These are phyloP conservation scores for Dinothrombium tinctorium DNA, from an alignment of 1,140 invertebrate species.

Conservation along the genomic window DNA sequence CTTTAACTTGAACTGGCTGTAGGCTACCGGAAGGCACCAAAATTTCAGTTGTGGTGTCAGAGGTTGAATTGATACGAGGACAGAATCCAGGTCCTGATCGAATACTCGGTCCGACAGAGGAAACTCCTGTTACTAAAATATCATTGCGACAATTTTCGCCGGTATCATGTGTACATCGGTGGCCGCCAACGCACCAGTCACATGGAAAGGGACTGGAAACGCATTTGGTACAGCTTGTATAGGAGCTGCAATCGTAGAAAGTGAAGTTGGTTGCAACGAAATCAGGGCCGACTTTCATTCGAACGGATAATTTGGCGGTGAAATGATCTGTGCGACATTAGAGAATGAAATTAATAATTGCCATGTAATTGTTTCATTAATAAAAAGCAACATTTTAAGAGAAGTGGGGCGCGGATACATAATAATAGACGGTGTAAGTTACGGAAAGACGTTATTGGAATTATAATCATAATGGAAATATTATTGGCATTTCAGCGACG, in stretches of 20 bases:
- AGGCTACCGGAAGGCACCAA: slow-evolving; percentile 68
- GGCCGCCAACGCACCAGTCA: slow-evolving; percentile 92
- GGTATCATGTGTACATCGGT: slow-evolving; percentile 81
- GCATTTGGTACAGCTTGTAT: slow-evolving; percentile 76
- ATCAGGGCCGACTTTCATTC: slow-evolving; percentile 66
- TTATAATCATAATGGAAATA: too few species aligned
- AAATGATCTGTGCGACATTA: slow-evolving; percentile 46
- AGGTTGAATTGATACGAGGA: slow-evolving; percentile 69
- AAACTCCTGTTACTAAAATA: slow-evolving; percentile 75
- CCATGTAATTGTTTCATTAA: too few species aligned
- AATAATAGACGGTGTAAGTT: too few species aligned
- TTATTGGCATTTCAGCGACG: too few species aligned
- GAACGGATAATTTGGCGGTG: slow-evolving; percentile 79
- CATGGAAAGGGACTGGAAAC: slow-evolving; percentile 80
- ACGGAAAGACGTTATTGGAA: too few species aligned
- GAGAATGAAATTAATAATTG: too few species aligned
- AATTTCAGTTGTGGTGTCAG: slow-evolving; percentile 35
- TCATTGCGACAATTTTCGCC: slow-evolving; percentile 84
- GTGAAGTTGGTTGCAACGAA: slow-evolving; percentile 90
- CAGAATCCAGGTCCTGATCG: slow-evolving; percentile 75
- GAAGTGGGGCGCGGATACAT: too few species aligned
- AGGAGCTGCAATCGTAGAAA: slow-evolving; percentile 90
- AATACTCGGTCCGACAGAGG: slow-evolving; percentile 60
- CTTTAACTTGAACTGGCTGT: slow-evolving; percentile 69
- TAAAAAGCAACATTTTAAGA: too few species aligned